Evolutionary conservation across 1,140 invertebrate genomes (phyloP).

Genomic region (Battus philenor): DNA sequence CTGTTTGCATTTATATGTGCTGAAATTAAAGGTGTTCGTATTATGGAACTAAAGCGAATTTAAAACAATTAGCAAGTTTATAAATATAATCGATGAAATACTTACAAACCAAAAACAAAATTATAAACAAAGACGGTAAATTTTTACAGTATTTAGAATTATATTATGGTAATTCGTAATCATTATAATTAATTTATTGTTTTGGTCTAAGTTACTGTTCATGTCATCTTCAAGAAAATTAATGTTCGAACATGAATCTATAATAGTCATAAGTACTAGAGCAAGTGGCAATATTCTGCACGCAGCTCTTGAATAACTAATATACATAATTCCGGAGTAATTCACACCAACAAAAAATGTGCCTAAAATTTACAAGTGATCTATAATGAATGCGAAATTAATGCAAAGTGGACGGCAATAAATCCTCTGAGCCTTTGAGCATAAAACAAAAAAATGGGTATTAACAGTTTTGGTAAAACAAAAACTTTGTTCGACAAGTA

Average conservation of each 20-base stretch:
- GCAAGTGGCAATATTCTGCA: slow-evolving; percentile 14
- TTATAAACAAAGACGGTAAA: too few species aligned
- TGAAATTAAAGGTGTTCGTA: too few species aligned
- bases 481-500: slow-evolving; percentile 64
- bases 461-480: slow-evolving; percentile 67
- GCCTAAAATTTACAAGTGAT: slow-evolving; percentile 32
- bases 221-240: slow-evolving; percentile 3
- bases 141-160: neutral
- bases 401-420: slow-evolving; percentile 61
- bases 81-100: too few species aligned
- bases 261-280: neutral
- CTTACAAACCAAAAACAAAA: too few species aligned
- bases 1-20: too few species aligned
- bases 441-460: slow-evolving; percentile 69
- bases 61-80: too few species aligned
- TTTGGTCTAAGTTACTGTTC: too few species aligned
- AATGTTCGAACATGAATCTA: slow-evolving; percentile 7
- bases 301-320: slow-evolving; percentile 9
- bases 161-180: neutral
- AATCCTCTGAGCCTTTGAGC: slow-evolving; percentile 54
- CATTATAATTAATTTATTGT: too few species aligned
- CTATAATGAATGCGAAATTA: slow-evolving; percentile 69
- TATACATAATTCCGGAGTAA: slow-evolving; percentile 4
- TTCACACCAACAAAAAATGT: slow-evolving; percentile 12
- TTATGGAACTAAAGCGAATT: too few species aligned